Evolutionary conservation across 2,888 invertebrate species (phyloP).

Genomic region (Tiliacea citrago): DNA sequence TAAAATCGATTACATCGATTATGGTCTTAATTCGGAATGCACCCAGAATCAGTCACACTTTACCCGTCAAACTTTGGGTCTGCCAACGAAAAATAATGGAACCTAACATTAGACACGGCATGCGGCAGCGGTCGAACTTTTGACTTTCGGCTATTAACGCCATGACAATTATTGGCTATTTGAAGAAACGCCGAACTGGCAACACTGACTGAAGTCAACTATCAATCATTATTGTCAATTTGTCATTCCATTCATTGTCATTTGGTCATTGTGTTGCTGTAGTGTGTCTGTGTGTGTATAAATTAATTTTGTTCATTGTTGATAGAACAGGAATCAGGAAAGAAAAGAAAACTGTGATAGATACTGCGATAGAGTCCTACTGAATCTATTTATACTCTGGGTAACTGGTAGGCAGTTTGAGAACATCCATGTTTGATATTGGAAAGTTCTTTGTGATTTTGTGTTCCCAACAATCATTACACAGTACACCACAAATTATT

Average conservation of each 20-base stretch:
- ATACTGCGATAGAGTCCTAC: neutral
- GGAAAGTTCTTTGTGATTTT: constrained; percentile 51
- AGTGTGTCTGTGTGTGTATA: too few relatives aligned
- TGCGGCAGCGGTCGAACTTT: neutral
- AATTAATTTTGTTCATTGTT: too few relatives aligned
- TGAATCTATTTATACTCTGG: neutral
- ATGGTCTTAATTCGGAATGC: too few relatives aligned
- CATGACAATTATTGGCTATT: constrained; percentile 2
- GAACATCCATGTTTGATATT: constrained; percentile 10
- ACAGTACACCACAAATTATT: constrained; percentile 5
- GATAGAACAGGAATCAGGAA: neutral
- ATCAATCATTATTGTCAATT: too few relatives aligned
- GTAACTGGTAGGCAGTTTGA: neutral
- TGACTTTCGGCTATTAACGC: neutral
- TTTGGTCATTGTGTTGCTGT: too few relatives aligned
- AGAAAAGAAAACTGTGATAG: constrained; percentile 11
- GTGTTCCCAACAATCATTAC: constrained; percentile 29
- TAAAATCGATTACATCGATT: too few relatives aligned
- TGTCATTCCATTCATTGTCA: too few relatives aligned
- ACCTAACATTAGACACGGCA: neutral
- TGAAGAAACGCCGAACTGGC: neutral
- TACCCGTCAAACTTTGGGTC: neutral
- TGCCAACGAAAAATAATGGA: neutral
- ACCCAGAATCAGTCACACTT: too few relatives aligned
- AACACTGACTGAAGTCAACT: too few relatives aligned